Conservation (phyloP, 2,888 invertebrate genomes). For the Polydesmus complanatus region DNA sequence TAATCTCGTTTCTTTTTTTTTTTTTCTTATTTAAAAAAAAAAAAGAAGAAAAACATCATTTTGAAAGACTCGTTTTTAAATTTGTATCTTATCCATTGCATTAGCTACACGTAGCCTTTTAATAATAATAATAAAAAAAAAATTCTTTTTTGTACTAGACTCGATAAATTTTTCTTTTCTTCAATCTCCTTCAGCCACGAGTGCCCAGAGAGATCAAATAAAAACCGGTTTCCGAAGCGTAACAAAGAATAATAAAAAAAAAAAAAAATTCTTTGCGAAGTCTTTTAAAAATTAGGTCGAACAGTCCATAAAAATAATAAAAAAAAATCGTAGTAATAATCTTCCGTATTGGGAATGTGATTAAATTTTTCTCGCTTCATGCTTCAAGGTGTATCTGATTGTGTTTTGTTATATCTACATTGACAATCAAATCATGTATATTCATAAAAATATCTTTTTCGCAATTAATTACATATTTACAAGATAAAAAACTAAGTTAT, state of each 20-base stretch:
- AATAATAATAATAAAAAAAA: not conserved
- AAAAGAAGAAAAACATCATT: too few species aligned
- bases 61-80: too few species aligned
- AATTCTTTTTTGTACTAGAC: too few species aligned
- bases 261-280: not conserved
- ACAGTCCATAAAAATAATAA: too few species aligned
- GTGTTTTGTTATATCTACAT: not conserved
- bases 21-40: too few species aligned
- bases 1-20: not conserved
- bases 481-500: slow-evolving; percentile 16
- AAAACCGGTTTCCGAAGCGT: not conserved
- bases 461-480: slow-evolving; percentile 12
- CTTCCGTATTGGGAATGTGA: not conserved
- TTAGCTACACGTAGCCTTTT: not conserved
- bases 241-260: not conserved
- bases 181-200: too few species aligned
- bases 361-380: not conserved
- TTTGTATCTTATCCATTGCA: not conserved
- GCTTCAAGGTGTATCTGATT: slow-evolving; percentile 15
- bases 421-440: slow-evolving; percentile 9
- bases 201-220: too few species aligned
- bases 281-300: not conserved
- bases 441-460: slow-evolving; percentile 16
- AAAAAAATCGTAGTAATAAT: not conserved
- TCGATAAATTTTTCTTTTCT: too few species aligned